Conservation (phyloP, 92 coral and sea anemone genomes). For the Zoanthus sansibaricus region DNA sequence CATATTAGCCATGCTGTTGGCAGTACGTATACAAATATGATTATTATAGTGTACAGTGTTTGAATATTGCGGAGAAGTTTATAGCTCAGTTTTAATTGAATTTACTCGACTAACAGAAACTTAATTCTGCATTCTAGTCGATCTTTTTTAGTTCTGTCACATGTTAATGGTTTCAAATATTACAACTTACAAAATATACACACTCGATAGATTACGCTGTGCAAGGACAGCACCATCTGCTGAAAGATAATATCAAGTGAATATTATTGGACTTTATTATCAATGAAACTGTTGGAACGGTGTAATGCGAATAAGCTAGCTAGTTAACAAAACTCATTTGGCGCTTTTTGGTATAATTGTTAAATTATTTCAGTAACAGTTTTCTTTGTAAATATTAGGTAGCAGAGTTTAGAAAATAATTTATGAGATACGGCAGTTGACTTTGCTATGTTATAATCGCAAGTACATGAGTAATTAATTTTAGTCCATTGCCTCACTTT, state of each 20-base stretch:
- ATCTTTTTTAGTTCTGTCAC: not conserved
- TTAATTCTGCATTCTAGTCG: slow-evolving; percentile 5
- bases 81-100: not conserved
- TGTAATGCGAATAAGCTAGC: not conserved
- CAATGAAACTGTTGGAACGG: slow-evolving; percentile 11
- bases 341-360: too few species aligned
- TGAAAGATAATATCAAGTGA: not conserved
- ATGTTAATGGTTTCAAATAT: not conserved
- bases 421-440: not conserved
- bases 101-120: not conserved
- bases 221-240: not conserved
- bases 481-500: not conserved
- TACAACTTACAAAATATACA: not conserved
- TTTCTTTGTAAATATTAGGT: not conserved
- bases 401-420: not conserved
- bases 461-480: slow-evolving; percentile 16
- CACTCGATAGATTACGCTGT: not conserved
- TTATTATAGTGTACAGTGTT: too few species aligned
- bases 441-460: not conserved
- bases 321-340: not conserved
- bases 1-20: too few species aligned
- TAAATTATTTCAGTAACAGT: not conserved
- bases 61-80: not conserved
- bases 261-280: not conserved
- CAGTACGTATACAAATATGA: too few species aligned